Percentiles rank a stretch among this genome's conserved stretches.
phyloP scores from a whole-genome alignment of 2,797 vertebrate species.

The Uromys caudimaculatus region DNA sequence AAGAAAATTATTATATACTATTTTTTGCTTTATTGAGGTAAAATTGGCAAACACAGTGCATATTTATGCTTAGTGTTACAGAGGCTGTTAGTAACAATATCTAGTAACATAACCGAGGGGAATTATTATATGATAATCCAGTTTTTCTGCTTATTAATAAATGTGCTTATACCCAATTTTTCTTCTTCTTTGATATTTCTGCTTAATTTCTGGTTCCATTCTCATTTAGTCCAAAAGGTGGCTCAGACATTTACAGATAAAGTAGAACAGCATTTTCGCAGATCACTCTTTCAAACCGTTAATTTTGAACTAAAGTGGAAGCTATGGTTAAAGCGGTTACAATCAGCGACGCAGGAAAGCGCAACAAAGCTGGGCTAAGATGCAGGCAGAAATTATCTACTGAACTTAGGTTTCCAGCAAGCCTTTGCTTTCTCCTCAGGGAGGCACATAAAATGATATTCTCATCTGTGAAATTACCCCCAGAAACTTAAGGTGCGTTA shows the following conservation, averaged over 20 bases:
- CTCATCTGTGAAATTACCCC: constrained; percentile 85
- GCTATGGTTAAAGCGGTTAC: not conserved
- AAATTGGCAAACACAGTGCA: not conserved
- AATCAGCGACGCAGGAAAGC: not conserved
- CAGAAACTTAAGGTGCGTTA: constrained; percentile 70
- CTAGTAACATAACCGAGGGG: not conserved
- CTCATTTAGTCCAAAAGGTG: not conserved
- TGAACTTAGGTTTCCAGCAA: constrained; percentile 84
- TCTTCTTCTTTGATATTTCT: not conserved
- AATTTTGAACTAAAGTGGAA: constrained; percentile 1
- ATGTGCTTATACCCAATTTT: not conserved
- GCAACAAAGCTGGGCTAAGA: constrained; percentile 67
- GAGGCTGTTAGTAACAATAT: not conserved
- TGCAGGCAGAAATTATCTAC: constrained; percentile 82
- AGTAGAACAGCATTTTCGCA: constrained; percentile 33
- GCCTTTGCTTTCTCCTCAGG: constrained; percentile 79
- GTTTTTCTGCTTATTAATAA: constrained; percentile 33
- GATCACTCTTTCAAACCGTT: not conserved
- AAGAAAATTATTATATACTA: not conserved
- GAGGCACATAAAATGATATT: constrained; percentile 86
- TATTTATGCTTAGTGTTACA: not conserved
- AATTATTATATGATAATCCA: not conserved
- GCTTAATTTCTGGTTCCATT: not conserved
- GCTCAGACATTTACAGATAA: not conserved
- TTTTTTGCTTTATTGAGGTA: not conserved